Evolutionary conservation across 2,797 vertebrate genomes (phyloP).

Genomic region (Chelon labrosus): DNA sequence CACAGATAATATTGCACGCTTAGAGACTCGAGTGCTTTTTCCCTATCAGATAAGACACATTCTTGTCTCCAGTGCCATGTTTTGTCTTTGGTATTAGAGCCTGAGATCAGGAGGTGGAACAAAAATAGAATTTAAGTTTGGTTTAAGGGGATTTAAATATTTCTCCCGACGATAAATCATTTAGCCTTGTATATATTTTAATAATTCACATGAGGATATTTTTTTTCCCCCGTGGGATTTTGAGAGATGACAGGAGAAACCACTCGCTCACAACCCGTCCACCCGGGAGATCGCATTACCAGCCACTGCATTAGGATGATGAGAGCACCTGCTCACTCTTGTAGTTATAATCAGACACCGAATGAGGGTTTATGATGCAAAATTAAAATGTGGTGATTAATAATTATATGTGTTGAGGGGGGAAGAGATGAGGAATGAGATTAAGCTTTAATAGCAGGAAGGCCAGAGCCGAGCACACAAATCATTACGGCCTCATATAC

Average conservation of each 20-base stretch:
- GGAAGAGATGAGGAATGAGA: slow-evolving; percentile 35
- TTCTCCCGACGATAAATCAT: slow-evolving; percentile 32
- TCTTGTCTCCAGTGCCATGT: slow-evolving; percentile 11
- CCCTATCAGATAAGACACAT: slow-evolving; percentile 12
- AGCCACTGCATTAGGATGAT: slow-evolving; percentile 71
- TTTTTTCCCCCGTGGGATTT: slow-evolving; percentile 48
- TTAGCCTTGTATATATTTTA: slow-evolving; percentile 48
- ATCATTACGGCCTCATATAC: slow-evolving; percentile 42
- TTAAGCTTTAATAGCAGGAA: slow-evolving; percentile 25
- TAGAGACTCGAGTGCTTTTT: slow-evolving; percentile 5
- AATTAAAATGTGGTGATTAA: slow-evolving; percentile 72
- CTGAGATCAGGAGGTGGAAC: not conserved
- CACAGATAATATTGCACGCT: slow-evolving; percentile 41
- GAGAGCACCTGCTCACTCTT: slow-evolving; percentile 70
- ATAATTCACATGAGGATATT: slow-evolving; percentile 57
- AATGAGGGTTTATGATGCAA: slow-evolving; percentile 48
- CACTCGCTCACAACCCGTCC: slow-evolving; percentile 25
- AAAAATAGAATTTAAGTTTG: too few relatives aligned
- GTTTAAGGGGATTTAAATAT: not conserved
- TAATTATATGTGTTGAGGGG: slow-evolving; percentile 45
- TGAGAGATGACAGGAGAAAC: slow-evolving; percentile 39
- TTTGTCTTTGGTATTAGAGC: slow-evolving; percentile 22
- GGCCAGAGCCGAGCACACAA: slow-evolving; percentile 24
- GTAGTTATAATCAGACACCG: slow-evolving; percentile 47
- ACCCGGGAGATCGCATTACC: slow-evolving; percentile 67